These are phyloP conservation scores for Plecotus auritus DNA, from an alignment of 2,113 vertebrate species.

Conservation along the genomic window DNA sequence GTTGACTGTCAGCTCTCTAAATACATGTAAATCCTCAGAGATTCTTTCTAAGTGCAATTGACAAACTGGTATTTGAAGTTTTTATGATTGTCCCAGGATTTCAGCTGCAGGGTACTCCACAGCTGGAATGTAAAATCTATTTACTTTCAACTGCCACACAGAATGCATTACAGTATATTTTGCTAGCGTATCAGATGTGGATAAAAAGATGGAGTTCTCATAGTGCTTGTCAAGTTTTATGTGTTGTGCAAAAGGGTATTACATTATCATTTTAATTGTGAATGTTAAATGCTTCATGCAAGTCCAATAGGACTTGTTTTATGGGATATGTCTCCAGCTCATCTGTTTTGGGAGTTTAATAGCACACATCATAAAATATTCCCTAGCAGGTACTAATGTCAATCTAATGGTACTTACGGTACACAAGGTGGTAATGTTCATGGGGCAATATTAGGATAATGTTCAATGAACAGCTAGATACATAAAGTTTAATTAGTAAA, in stretches of 20 bases:
- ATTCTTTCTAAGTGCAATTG: not conserved
- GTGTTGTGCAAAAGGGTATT: slow-evolving; percentile 8
- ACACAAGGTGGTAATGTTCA: not conserved
- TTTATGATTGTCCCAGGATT: slow-evolving; percentile 5
- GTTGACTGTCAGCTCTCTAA: not conserved
- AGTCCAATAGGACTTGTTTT: not conserved
- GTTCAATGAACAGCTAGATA: not conserved
- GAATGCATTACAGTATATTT: slow-evolving; percentile 39
- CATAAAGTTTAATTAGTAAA: not conserved
- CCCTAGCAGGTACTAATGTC: not conserved
- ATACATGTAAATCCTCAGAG: not conserved
- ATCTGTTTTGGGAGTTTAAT: slow-evolving; percentile 20
- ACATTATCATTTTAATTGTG: slow-evolving; percentile 21
- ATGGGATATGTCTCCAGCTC: not conserved
- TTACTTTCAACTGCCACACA: slow-evolving; percentile 37
- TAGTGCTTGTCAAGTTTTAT: slow-evolving; percentile 43
- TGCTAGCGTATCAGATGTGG: slow-evolving; percentile 8
- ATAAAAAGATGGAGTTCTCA: slow-evolving; percentile 31
- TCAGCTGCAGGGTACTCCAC: not conserved
- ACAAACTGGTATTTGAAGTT: not conserved
- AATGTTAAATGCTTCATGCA: slow-evolving; percentile 23
- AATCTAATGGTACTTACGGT: not conserved
- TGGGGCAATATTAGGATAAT: not conserved
- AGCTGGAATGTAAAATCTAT: slow-evolving; percentile 38
- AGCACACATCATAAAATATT: not conserved